phyloP scores from a whole-genome alignment of 2,888 invertebrate species.

The Drosophila ustulata region DNA sequence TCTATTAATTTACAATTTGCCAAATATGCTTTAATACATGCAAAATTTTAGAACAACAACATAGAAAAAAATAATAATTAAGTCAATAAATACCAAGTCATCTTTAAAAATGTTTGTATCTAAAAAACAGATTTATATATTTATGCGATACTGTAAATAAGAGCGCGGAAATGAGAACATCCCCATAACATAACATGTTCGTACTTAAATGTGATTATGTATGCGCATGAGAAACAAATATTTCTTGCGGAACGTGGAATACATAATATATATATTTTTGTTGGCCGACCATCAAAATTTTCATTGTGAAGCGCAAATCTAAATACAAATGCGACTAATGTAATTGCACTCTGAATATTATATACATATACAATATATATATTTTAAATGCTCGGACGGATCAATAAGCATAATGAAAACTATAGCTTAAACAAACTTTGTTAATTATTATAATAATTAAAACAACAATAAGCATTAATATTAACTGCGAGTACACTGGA shows the following conservation, averaged over 20 bases:
- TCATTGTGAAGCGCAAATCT: neutral
- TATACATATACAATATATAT: neutral
- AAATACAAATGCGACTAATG: conserved; percentile 8
- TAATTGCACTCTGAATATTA: conserved; percentile 11
- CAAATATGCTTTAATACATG: no score
- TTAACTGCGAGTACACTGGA: neutral
- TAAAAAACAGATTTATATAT: neutral
- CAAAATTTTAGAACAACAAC: no score
- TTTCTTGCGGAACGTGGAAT: conserved; percentile 16
- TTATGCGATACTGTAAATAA: neutral
- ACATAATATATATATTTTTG: conserved; percentile 5
- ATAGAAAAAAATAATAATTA: no score
- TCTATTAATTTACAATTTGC: no score
- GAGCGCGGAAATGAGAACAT: neutral
- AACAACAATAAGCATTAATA: neutral
- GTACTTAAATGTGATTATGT: neutral
- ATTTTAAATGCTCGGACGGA: neutral
- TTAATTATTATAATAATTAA: neutral
- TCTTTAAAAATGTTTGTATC: neutral
- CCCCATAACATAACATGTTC: neutral
- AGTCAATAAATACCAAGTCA: neutral
- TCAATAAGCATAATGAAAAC: neutral
- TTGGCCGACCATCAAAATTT: conserved; percentile 7
- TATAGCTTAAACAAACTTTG: neutral
- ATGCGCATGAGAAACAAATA: conserved; percentile 6